Evolutionary conservation across 2,888 invertebrate genomes (phyloP).

Genomic region (Molorchus minor): DNA sequence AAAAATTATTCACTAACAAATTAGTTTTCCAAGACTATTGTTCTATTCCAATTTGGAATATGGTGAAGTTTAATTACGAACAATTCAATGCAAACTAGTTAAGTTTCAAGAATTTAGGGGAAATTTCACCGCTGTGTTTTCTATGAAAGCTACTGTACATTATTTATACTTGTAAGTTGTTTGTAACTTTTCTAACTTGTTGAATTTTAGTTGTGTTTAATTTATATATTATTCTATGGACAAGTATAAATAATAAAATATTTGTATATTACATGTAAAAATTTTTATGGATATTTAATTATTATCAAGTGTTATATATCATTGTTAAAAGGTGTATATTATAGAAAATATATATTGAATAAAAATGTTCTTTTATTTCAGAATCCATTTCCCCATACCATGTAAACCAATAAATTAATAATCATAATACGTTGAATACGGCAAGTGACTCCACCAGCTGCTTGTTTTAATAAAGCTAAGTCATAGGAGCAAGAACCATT

Average conservation of each 20-base stretch:
- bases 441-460: no score
- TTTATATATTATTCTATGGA: conserved; percentile 25
- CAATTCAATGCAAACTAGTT: conserved; percentile 40
- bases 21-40: conserved; percentile 26
- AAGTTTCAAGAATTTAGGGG: conserved; percentile 29
- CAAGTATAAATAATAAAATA: conserved; percentile 47
- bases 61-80: conserved; percentile 42
- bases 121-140: conserved; percentile 51
- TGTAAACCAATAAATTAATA: no score
- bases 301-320: conserved; percentile 46
- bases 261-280: conserved; percentile 49
- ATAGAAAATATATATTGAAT: conserved; percentile 47
- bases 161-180: conserved; percentile 47
- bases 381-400: neutral
- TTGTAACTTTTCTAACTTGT: conserved; percentile 26
- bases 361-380: conserved; percentile 28
- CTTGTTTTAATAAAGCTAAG: no score
- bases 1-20: conserved; percentile 29
- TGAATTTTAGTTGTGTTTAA: conserved; percentile 31
- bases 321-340: conserved; percentile 50
- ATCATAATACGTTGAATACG: no score
- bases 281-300: conserved; percentile 48
- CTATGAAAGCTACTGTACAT: conserved; percentile 51
- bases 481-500: no score
- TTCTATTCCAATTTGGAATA: conserved; percentile 46